Base-by-base conservation (phyloP, 2,888 invertebrate genomes). In the Caenorhabditis sp. region DNA sequence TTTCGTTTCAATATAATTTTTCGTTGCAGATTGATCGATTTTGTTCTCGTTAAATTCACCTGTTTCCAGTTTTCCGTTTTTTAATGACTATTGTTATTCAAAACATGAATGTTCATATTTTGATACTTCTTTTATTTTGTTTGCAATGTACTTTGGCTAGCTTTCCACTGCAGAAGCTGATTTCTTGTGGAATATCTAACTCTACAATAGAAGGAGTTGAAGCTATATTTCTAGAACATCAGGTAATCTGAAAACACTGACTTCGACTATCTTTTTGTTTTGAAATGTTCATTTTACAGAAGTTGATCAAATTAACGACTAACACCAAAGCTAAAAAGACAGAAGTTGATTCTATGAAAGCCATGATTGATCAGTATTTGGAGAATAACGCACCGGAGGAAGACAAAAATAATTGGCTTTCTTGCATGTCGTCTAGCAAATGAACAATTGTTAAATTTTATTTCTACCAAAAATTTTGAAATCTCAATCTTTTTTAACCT, bases 401-500 rank as follows among this genome's bases (percentile, higher is more conserved):
- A 14, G 72, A 72, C 49, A 72, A 17, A 36, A 1, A 5, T 36
- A 58, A 36, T 21, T 58, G 12, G 24, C 14, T 58, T 6, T 36
- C 17, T 55, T 55, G 55, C 6, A 26, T 55, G 55, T 21, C n/a
- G 24, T 55, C 21, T 8, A 55, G 26, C 17, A 12, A 55, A 55
- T 55, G 23, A 55, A 26, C 27, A 27, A 58, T 59, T 57, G 51
- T 69, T 62, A 66, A n/a, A n/a, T n/a, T 67, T 71, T 67, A 66
- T 71, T 76, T 66, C 64, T 67, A 65, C 67, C 67, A 64, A 24
- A 26, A 24, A 10, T 55, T 24, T 26, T 55, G 24, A 17, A 23
- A 26, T 5, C 43, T 43, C 43, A 43, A 58, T 50, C 81, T 79
- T 81, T 50, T 74, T 21, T 72, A 73, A 66, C 68, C 66, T 75